Base-by-base conservation (phyloP, 2,888 invertebrate species). In the Dicycla oo region DNA sequence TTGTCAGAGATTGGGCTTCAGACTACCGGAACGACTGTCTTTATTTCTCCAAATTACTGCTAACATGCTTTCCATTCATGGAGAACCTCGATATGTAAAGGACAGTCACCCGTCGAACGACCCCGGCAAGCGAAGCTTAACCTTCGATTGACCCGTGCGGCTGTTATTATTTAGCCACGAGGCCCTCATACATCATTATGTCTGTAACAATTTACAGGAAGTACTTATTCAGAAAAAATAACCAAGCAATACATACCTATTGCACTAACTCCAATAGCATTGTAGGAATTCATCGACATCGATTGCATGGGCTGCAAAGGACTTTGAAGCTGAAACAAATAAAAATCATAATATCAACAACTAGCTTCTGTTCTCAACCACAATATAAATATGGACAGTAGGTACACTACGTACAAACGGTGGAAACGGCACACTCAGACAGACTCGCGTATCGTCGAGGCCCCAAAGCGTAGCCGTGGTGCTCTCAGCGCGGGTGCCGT, bases 241-340 rank as follows among this genome's bases (percentile, higher is more conserved):
- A 47, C 15, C 5, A 61, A 30, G 8, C 20, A 47, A 23, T 34
- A 86, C 93, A 90, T 80, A 95, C 95, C 95, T 43, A 95, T 85
- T 66, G 90, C 85, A 64, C 92, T 87, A 2, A 93, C 92, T 67
- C 93, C 95, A 47, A 95, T 90, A n/a, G 93, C 86, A 71, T 94
- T 95, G 87, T 95, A 95, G 40, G 91, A 88, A 73, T 95, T 95
- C 93, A 95, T 94, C 3, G 93, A 87, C 91, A 95, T 94, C 2
- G 94, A 89, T 87, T 94, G 95, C 93, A 96, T 95, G 4, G 95
- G 93, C 82, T 95, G 95, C 77, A 95, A 75, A 0, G 93, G 86
- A 73, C 89, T 93, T 82, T 95, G 95, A 11, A 95, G 89, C 94
- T 95, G 91, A 83, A 93, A 93, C 23, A 58, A 18, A 76, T 8